phyloP scores from a whole-genome alignment of 2,113 vertebrate species.

The Morone chrysops region DNA sequence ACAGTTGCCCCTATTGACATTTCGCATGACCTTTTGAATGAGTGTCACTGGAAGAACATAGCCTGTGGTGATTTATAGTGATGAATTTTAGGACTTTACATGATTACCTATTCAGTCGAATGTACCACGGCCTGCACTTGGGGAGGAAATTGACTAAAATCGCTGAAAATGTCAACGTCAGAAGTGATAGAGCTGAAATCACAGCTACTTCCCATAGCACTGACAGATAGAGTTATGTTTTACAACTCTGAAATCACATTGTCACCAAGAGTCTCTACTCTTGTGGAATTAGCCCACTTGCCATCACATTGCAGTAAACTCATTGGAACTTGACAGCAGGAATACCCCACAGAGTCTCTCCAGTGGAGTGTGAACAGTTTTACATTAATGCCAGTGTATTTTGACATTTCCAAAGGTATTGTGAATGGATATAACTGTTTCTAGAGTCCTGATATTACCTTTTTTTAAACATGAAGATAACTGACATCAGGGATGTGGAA shows the following conservation, averaged over 20 bases:
- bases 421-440: slow-evolving; percentile 2
- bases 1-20: slow-evolving; percentile 67
- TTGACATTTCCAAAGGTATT: slow-evolving; percentile 33
- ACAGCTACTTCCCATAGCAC: background rate
- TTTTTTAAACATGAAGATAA: slow-evolving; percentile 13
- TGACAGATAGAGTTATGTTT: slow-evolving; percentile 41
- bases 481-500: slow-evolving; percentile 13
- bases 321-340: slow-evolving; percentile 32
- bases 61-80: slow-evolving; percentile 59
- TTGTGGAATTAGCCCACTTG: slow-evolving; percentile 27
- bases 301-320: slow-evolving; percentile 24
- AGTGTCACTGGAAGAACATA: slow-evolving; percentile 49
- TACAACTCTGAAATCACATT: slow-evolving; percentile 27
- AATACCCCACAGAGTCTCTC: slow-evolving; percentile 40
- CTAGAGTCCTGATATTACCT: background rate
- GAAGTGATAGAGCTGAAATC: slow-evolving; percentile 4
- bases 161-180: slow-evolving; percentile 27
- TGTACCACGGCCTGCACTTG: background rate
- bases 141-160: slow-evolving; percentile 16
- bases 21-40: slow-evolving; percentile 69
- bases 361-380: slow-evolving; percentile 21
- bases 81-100: slow-evolving; percentile 43
- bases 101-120: slow-evolving; percentile 7
- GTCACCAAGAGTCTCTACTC: slow-evolving; percentile 30
- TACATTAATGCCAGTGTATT: slow-evolving; percentile 29